phyloP scores from a whole-genome alignment of 1,140 invertebrate genomes.

The Akabosia matsudoensis region DNA sequence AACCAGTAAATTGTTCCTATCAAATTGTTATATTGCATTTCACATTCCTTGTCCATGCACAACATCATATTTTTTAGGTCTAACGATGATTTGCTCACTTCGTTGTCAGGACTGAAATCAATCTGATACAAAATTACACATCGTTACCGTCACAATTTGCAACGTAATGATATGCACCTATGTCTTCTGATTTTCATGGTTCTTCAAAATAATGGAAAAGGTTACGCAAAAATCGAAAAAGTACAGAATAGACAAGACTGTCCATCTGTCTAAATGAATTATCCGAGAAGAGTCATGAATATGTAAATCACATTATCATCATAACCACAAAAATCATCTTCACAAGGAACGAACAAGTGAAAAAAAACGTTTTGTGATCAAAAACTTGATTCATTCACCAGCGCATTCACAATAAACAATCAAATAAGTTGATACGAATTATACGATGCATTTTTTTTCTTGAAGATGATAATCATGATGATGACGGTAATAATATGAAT shows the following conservation, averaged over 20 bases:
- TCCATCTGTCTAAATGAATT: conserved; percentile 23
- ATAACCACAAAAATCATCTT: background rate
- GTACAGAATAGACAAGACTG: background rate
- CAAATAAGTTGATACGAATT: background rate
- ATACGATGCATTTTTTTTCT: background rate
- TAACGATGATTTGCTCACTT: background rate
- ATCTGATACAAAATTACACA: conserved; percentile 4
- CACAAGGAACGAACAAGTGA: background rate
- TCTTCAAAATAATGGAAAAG: background rate
- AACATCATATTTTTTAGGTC: background rate
- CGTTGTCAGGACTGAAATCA: background rate
- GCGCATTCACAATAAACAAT: background rate
- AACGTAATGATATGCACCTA: background rate
- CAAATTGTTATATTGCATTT: background rate
- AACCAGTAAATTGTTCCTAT: conserved; percentile 14
- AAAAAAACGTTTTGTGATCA: background rate
- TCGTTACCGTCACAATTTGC: conserved; percentile 17
- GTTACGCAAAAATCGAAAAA: background rate
- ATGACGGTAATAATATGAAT: background rate
- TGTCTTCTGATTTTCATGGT: background rate
- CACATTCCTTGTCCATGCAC: background rate
- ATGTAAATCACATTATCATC: conserved; percentile 17
- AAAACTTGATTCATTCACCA: background rate
- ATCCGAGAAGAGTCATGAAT: conserved; percentile 18
- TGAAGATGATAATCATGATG: background rate